Evolutionary conservation across 2,888 invertebrate genomes (phyloP).

Genomic region (Chymomyza amoena): DNA sequence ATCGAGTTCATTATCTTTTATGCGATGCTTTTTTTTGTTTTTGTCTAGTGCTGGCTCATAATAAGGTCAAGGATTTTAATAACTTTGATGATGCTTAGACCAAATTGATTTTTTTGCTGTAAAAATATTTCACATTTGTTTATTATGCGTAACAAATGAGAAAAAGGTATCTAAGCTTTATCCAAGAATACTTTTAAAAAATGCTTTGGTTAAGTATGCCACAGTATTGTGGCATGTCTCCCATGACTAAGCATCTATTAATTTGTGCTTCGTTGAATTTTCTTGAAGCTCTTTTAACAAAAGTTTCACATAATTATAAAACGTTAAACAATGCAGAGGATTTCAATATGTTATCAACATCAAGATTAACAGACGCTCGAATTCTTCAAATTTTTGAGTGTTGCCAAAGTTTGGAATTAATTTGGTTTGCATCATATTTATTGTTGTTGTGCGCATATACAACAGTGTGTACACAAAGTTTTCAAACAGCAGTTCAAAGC

Average conservation of each 20-base stretch:
- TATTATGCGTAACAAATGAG: background rate
- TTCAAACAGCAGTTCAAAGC: background rate
- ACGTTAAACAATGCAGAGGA: background rate
- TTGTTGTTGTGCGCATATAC: too few species aligned
- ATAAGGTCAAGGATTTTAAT: conserved; percentile 59
- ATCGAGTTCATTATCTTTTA: conserved; percentile 61
- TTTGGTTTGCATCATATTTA: background rate
- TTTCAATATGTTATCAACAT: background rate
- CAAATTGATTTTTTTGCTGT: conserved; percentile 15
- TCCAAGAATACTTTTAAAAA: too few species aligned
- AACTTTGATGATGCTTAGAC: conserved; percentile 30
- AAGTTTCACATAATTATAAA: conserved; percentile 10
- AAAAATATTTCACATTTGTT: background rate
- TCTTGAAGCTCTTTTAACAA: conserved; percentile 14
- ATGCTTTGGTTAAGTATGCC: too few species aligned
- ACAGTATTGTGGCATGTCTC: background rate
- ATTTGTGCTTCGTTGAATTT: background rate
- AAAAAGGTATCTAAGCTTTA: too few species aligned
- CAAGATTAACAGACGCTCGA: background rate
- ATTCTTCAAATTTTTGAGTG: background rate
- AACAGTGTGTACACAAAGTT: background rate
- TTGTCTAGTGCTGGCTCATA: conserved; percentile 10
- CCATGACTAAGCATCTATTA: background rate
- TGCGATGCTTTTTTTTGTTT: conserved; percentile 20
- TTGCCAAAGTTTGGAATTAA: background rate